These are phyloP conservation scores for Semnopithecus entellus DNA, from an alignment of 2,113 vertebrate genomes.

Conservation along the genomic window DNA sequence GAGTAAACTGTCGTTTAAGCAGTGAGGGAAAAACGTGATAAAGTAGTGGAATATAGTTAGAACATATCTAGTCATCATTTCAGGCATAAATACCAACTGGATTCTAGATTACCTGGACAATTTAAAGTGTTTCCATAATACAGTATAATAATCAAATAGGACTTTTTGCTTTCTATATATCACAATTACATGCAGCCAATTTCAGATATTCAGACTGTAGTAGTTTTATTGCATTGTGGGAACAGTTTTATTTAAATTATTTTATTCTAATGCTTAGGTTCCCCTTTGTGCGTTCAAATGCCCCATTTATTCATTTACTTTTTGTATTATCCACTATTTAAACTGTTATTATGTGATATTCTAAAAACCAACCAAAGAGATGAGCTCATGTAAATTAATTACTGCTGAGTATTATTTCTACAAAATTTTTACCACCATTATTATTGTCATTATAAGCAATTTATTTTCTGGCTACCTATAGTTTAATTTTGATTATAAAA, in stretches of 20 bases:
- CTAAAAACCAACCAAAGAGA: neutral
- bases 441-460: neutral
- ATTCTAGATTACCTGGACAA: neutral
- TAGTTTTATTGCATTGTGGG: neutral
- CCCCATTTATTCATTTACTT: neutral
- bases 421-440: neutral
- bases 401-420: neutral
- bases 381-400: neutral
- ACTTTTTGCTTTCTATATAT: neutral
- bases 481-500: constrained; percentile 2
- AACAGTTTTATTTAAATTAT: neutral
- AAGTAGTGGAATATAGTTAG: neutral
- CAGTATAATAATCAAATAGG: neutral
- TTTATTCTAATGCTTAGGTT: neutral
- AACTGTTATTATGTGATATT: neutral
- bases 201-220: neutral
- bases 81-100: neutral
- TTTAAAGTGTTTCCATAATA: neutral
- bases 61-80: neutral
- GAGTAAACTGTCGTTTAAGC: neutral
- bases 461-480: neutral
- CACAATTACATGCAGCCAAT: neutral
- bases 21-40: neutral
- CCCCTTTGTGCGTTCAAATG: neutral
- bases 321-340: neutral